Conservation (phyloP, 2,888 invertebrate species). For the Drosophila quinaria region DNA sequence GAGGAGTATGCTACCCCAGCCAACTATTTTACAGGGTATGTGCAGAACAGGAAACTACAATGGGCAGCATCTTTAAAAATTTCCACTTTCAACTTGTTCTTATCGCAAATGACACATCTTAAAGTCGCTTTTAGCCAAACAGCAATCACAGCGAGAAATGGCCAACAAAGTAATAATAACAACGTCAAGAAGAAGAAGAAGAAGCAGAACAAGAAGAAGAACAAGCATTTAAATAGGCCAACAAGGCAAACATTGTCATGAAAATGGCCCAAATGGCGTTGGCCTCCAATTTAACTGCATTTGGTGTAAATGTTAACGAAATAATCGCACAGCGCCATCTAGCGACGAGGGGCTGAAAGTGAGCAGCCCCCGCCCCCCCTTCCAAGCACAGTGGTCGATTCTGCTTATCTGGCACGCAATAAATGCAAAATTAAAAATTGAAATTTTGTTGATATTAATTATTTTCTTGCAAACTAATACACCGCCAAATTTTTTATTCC, state of each 20-base stretch:
- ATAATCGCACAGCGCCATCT: conserved; percentile 69
- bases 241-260: conserved; percentile 40
- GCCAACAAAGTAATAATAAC: conserved; percentile 20
- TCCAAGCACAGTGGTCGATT: too few species aligned
- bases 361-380: neutral
- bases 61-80: conserved; percentile 40
- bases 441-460: too few species aligned
- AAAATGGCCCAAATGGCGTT: conserved; percentile 49
- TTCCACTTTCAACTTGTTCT: conserved; percentile 29
- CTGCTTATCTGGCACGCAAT: too few species aligned
- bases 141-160: conserved; percentile 45
- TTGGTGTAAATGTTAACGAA: conserved; percentile 70
- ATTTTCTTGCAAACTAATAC: too few species aligned
- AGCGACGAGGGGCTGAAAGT: conserved; percentile 23
- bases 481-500: too few species aligned
- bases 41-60: conserved; percentile 1
- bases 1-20: neutral
- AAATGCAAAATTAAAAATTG: too few species aligned
- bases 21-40: neutral
- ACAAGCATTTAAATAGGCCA: conserved; percentile 49
- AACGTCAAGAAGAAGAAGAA: neutral
- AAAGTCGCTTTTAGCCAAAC: conserved; percentile 45
- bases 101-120: conserved; percentile 72
- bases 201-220: conserved; percentile 22
- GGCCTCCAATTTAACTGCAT: conserved; percentile 63